Conservation (phyloP, 1,140 invertebrate species). For the Cyrtorhinus lividipennis region DNA sequence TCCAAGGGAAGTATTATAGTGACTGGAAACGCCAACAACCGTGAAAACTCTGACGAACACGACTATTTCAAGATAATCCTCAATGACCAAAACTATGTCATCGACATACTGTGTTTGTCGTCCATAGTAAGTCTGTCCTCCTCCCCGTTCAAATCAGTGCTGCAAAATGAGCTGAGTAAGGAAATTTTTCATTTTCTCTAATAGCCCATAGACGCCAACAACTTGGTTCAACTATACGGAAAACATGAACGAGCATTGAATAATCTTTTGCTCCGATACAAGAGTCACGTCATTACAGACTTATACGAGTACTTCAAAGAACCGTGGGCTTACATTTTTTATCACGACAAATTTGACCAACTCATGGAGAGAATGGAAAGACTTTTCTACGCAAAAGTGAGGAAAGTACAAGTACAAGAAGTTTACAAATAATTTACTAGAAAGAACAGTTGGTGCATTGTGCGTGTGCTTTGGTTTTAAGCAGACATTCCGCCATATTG, state of each 20-base stretch:
- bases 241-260: constrained; percentile 47
- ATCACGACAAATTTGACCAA: constrained; percentile 39
- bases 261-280: constrained; percentile 37
- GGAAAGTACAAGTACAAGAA: not conserved
- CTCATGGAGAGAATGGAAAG: constrained; percentile 29
- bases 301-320: constrained; percentile 44
- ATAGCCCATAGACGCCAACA: constrained; percentile 35
- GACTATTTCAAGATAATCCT: constrained; percentile 44
- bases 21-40: constrained; percentile 30
- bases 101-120: constrained; percentile 40
- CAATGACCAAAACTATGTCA: constrained; percentile 36
- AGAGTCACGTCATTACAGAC: constrained; percentile 38
- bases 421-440: not conserved
- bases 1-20: constrained; percentile 32
- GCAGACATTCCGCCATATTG: not conserved
- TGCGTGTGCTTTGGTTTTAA: not conserved
- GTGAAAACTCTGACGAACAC: constrained; percentile 27
- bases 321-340: constrained; percentile 42
- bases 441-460: not conserved
- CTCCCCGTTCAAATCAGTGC: not conserved
- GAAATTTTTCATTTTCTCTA: not conserved
- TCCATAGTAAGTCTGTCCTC: constrained; percentile 35
- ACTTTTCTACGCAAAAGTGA: not conserved
- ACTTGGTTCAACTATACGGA: constrained; percentile 39
- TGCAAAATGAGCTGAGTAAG: not conserved